A percentile compares a stretch with the other conserved stretches of the same genome.
Evolutionary conservation across 2,888 invertebrate species (phyloP).

Genomic region (Euplagia quadripunctaria): DNA sequence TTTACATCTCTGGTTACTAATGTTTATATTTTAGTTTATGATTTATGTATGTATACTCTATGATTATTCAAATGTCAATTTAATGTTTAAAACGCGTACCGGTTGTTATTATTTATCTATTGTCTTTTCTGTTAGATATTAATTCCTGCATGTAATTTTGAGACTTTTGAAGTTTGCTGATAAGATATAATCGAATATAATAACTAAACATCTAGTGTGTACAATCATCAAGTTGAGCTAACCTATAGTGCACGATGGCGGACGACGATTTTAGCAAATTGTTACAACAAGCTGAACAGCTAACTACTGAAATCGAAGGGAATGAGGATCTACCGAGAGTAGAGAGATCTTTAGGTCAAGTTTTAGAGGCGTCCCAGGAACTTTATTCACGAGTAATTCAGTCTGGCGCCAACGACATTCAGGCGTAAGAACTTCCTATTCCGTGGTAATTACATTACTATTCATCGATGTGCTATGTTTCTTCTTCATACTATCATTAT

Average conservation of each 20-base stretch:
- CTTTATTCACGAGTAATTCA: slow-evolving; percentile 95
- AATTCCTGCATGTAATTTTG: neutral
- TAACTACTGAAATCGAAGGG: slow-evolving; percentile 95
- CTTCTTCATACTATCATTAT: neutral
- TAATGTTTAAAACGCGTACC: slow-evolving; percentile 19
- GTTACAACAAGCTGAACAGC: slow-evolving; percentile 96
- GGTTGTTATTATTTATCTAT: slow-evolving; percentile 15
- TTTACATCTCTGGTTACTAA: no score
- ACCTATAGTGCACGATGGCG: slow-evolving; percentile 75
- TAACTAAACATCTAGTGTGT: neutral
- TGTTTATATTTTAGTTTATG: no score
- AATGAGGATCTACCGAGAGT: slow-evolving; percentile 94
- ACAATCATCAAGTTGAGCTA: slow-evolving; percentile 46
- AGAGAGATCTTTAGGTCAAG: slow-evolving; percentile 96
- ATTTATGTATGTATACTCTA: neutral
- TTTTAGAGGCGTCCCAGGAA: slow-evolving; percentile 96
- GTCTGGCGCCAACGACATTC: slow-evolving; percentile 95
- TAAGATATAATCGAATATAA: neutral
- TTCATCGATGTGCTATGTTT: neutral
- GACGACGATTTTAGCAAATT: slow-evolving; percentile 93
- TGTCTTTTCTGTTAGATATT: neutral
- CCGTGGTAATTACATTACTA: neutral
- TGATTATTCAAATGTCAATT: neutral
- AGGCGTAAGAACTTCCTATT: slow-evolving; percentile 90
- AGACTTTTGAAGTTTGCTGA: neutral